Base-by-base conservation (phyloP, 2,113 vertebrate genomes). In the Cynoglossus semilaevis region DNA sequence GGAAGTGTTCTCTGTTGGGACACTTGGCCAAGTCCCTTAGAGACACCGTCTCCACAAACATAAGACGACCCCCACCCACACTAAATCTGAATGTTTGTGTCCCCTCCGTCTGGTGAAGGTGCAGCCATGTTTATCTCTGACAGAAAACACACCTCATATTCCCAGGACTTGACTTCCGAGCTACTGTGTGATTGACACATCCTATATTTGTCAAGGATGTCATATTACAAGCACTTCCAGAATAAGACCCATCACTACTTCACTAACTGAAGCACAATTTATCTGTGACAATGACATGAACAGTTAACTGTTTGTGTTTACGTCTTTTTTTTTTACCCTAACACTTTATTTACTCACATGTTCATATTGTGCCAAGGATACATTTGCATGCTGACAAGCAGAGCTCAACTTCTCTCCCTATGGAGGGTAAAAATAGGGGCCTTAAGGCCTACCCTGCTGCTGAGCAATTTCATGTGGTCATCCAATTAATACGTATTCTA, bases 1-100 rank as follows among this genome's bases (percentile, higher is more conserved):
- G 87, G 85, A 84, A 88, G 82, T 55, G 16, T 66, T 80, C 56
- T 77, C 56, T 77, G 73, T 67, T 22, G 8, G 76, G 68, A 67
- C 74, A 80, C 64, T 83, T 74, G 77, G 81, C 79, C 49, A 43
- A 15, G 5, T 44, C 44, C 71, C 70, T 50, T 69, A 29, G 80
- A 70, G 57, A 80, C 61, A 12, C 5, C 12, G 41, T 50, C 8
- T 40, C 48, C 37, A 36, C 49, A 70, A 56, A 73, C 53, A 77
- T 67, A 63, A 59, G 52, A 49, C 63, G 29, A 11, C 29, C 7
- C 41, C 19, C 47, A 2, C 36, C 13, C 11, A 29, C 22, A 29
- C 3, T 29, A 29, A 29, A 29, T 6, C n/a, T n/a, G n/a, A n/a
- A 29, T 29, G 6, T 29, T 6, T 6, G 2, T 6, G 22, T n/a